phyloP scores from a whole-genome alignment of 2,888 invertebrate species.

The Drosophila rellima region DNA sequence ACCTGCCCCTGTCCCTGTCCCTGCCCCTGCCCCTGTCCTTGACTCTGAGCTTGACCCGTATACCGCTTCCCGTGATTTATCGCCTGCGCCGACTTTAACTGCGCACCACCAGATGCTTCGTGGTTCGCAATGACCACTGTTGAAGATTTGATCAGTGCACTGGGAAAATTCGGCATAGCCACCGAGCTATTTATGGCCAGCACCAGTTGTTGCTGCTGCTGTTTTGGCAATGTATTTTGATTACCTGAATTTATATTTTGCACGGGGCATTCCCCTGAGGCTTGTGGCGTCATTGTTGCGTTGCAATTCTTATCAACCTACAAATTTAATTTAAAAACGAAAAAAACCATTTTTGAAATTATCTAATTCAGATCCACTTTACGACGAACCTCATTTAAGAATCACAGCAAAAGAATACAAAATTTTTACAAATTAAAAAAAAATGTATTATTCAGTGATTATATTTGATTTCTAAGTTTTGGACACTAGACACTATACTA shows the following conservation, averaged over 20 bases:
- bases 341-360: background rate
- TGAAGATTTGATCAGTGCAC: conserved; percentile 66
- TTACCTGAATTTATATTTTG: conserved; percentile 75
- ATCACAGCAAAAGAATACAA: too few relatives aligned
- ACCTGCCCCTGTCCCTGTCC: conserved; percentile 25
- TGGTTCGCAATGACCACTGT: conserved; percentile 51
- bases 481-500: too few relatives aligned
- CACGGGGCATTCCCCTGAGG: conserved; percentile 56
- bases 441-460: too few relatives aligned
- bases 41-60: conserved; percentile 37
- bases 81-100: conserved; percentile 44
- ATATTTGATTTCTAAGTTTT: too few relatives aligned
- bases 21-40: conserved; percentile 32
- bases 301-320: conserved; percentile 90
- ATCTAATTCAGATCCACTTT: too few relatives aligned
- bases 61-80: conserved; percentile 44
- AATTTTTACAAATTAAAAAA: too few relatives aligned
- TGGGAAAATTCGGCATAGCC: conserved; percentile 53
- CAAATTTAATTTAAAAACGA: background rate
- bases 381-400: too few relatives aligned
- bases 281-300: conserved; percentile 86
- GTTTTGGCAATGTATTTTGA: conserved; percentile 74
- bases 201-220: conserved; percentile 59
- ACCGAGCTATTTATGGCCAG: conserved; percentile 54
- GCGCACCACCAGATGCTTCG: conserved; percentile 25